phyloP scores from a whole-genome alignment of 2,888 invertebrate species.

The Drosophila acutilabella region DNA sequence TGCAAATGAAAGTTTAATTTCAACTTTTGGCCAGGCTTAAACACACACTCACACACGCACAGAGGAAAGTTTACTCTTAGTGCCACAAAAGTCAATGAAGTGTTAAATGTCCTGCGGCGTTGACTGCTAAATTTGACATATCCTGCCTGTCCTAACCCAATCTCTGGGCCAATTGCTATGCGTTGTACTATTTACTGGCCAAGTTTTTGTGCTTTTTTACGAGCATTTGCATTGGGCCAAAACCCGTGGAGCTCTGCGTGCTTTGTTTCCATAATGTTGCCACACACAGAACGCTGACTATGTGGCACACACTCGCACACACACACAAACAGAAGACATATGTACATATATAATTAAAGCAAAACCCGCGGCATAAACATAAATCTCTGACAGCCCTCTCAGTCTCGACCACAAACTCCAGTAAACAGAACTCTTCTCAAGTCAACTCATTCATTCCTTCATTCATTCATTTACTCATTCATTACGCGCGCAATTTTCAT shows the following conservation, averaged over 20 bases:
- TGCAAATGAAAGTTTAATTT: slow-evolving; percentile 66
- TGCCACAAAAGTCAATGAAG: slow-evolving; percentile 68
- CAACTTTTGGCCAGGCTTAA: slow-evolving; percentile 11
- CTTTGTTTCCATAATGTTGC: slow-evolving; percentile 55
- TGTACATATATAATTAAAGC: slow-evolving; percentile 65
- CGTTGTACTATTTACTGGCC: slow-evolving; percentile 4
- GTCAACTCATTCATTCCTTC: slow-evolving; percentile 18
- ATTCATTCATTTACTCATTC: slow-evolving; percentile 74
- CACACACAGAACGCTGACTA: slow-evolving; percentile 29
- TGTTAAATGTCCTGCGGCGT: slow-evolving; percentile 72
- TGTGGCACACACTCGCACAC: slow-evolving; percentile 11
- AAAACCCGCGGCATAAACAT: slow-evolving; percentile 74
- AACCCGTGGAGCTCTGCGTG: slow-evolving; percentile 51
- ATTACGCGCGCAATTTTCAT: slow-evolving; percentile 64
- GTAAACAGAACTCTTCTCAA: background rate
- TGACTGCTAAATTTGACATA: slow-evolving; percentile 50
- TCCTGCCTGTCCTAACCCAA: slow-evolving; percentile 17
- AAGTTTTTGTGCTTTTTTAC: slow-evolving; percentile 16
- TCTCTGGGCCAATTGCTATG: background rate
- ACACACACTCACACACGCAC: background rate
- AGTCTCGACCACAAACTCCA: background rate
- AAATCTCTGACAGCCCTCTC: slow-evolving; percentile 62
- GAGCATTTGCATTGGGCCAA: slow-evolving; percentile 35
- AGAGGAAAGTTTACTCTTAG: slow-evolving; percentile 5
- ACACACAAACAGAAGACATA: slow-evolving; percentile 5